Conservation (phyloP, 2,113 vertebrate genomes). For the Daboia siamensis region DNA sequence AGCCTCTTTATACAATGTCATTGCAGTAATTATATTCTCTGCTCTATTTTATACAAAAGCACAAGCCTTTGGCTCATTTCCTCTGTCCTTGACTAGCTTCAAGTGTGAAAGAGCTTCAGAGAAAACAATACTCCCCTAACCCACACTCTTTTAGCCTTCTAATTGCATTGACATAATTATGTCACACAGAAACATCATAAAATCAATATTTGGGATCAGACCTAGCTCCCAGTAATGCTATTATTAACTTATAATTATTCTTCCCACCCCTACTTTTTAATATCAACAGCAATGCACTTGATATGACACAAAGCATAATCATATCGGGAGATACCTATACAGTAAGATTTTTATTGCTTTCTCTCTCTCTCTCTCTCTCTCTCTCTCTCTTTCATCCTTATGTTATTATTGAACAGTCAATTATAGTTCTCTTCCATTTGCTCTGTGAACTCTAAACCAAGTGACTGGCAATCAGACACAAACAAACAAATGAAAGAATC, state of each 20-base stretch:
- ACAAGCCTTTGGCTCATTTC: neutral
- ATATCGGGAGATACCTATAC: neutral
- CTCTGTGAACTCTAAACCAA: neutral
- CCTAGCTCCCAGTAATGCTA: neutral
- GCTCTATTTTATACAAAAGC: neutral
- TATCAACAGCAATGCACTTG: neutral
- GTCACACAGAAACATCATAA: slow-evolving; percentile 9
- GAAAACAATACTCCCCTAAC: neutral
- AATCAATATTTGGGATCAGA: slow-evolving; percentile 14
- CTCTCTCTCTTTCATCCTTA: neutral
- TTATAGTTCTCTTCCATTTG: neutral
- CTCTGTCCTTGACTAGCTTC: slow-evolving; percentile 7
- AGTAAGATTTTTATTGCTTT: neutral
- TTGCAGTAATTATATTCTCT: slow-evolving; percentile 4
- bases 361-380: neutral
- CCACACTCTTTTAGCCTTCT: neutral
- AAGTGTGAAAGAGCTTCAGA: slow-evolving; percentile 1
- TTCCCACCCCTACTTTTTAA: neutral
- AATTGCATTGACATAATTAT: slow-evolving; percentile 25
- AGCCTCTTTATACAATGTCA: neutral
- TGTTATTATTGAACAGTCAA: neutral
- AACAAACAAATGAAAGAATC: neutral
- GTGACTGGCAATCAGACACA: neutral
- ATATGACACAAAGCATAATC: neutral
- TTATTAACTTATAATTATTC: neutral